phyloP scores from a whole-genome alignment of 1,140 invertebrate genomes.

The Linepithema humile region DNA sequence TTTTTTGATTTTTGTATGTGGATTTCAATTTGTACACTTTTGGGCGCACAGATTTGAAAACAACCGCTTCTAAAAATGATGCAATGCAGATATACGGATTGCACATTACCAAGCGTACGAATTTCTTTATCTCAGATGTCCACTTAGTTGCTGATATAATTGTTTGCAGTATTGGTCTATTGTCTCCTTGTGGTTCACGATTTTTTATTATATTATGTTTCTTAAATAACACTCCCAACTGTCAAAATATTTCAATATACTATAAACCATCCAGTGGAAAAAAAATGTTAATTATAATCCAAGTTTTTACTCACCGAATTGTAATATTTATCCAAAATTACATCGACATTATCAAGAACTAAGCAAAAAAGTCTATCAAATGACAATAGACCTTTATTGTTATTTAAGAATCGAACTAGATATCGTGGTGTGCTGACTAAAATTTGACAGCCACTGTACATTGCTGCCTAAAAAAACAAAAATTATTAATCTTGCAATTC shows the following conservation, averaged over 20 bases:
- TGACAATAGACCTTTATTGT: constrained; percentile 70
- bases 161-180: constrained; percentile 74
- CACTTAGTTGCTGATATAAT: constrained; percentile 75
- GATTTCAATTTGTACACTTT: constrained; percentile 65
- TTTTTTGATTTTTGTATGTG: constrained; percentile 66
- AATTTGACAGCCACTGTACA: constrained; percentile 81
- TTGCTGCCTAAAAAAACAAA: too few species aligned
- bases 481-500: too few species aligned
- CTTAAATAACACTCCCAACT: constrained; percentile 72
- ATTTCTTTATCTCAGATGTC: constrained; percentile 71
- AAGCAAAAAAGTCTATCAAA: constrained; percentile 75
- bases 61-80: constrained; percentile 80
- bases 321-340: constrained; percentile 79
- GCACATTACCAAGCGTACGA: constrained; percentile 66
- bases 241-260: constrained; percentile 10
- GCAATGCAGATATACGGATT: constrained; percentile 80
- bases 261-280: neutral
- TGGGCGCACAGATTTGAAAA: constrained; percentile 72
- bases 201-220: constrained; percentile 73
- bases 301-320: constrained; percentile 55
- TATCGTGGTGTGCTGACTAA: constrained; percentile 80
- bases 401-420: constrained; percentile 72
- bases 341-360: constrained; percentile 80
- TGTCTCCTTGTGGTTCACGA: constrained; percentile 59
- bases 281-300: constrained; percentile 28